Base-by-base conservation (phyloP, 2,113 vertebrate species). In the Mugil cephalus region DNA sequence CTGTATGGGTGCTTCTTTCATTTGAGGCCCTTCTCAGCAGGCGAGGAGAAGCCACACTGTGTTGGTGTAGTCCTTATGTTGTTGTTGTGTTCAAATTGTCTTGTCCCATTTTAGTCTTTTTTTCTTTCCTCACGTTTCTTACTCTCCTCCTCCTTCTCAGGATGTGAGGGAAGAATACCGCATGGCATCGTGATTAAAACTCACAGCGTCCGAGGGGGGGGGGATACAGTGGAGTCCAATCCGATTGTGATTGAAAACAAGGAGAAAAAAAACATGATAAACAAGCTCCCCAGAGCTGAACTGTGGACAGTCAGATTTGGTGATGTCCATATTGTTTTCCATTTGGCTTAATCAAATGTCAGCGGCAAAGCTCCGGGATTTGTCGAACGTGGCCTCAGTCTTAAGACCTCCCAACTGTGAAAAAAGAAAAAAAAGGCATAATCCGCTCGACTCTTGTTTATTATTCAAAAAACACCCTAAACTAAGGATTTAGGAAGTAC, bases 271-370 rank as follows among this genome's bases (percentile, higher is more conserved):
- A 21, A 60, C 24, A 65, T 54, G 69, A 77, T 74, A 85, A 86
- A 86, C 79, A 75, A 63, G 52, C 65, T 89, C 77, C 76, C 66
- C 19, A 8, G 76, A 86, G 77, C 67, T 46, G 8, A 77, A 73
- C 61, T 40, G 38, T 1, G 9, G 50, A 61, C 7, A 30, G 48
- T 79, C 68, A 75, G 59, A 83, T 72, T 68, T 21, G 10, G 10
- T 66, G 72, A 82, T 77, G 85, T 80, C 55, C 77, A 51, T 79
- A 89, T 87, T 85, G 88, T 88, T 90, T 82, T 87, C 61, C 55
- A 19, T 85, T 83, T 78, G 77, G 71, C 67, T 89, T 88, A 74
- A 83, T 86, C 77, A 89, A 86, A 88, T 86, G 76, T 84, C 80
- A 84, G 72, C 35, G 6, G 72, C 59, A 69, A 80, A 76, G 76